Evolutionary conservation across 1,140 invertebrate species (phyloP).

Genomic region (Gerris buenoi): DNA sequence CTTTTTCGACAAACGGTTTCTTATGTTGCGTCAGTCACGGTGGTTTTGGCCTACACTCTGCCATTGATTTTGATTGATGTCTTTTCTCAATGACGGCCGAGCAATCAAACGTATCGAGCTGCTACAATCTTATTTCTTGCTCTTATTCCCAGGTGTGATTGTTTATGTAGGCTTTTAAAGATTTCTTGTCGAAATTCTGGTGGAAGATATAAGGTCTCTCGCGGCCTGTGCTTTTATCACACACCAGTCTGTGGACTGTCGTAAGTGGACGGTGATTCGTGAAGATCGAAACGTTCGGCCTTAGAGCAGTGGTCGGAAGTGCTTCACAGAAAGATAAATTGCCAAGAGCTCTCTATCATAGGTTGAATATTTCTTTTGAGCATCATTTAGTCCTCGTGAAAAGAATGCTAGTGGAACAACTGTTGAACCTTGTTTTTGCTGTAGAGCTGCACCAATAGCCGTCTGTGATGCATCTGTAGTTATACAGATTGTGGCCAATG

Average conservation of each 20-base stretch:
- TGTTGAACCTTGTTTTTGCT: no score
- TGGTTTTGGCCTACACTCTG: neutral
- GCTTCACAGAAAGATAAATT: constrained; percentile 26
- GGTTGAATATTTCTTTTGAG: constrained; percentile 9
- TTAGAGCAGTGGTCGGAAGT: constrained; percentile 32
- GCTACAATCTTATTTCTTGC: constrained; percentile 25
- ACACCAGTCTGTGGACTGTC: constrained; percentile 20
- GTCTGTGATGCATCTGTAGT: no score
- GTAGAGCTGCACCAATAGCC: constrained; percentile 11
- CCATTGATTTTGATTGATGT: constrained; percentile 12
- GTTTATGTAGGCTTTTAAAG: neutral
- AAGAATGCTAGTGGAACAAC: no score
- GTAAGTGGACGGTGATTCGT: constrained; percentile 31
- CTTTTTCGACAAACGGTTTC: neutral
- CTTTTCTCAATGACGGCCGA: constrained; percentile 28
- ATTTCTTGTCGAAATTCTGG: neutral
- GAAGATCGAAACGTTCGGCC: constrained; percentile 25
- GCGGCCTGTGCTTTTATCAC: neutral
- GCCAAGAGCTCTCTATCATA: constrained; percentile 31
- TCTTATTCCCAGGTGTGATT: constrained; percentile 19
- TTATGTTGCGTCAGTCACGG: neutral
- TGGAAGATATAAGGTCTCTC: neutral
- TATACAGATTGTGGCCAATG: no score
- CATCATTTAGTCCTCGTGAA: no score
- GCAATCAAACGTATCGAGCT: constrained; percentile 32